Evolutionary conservation across 2,888 invertebrate genomes (phyloP).

Genomic region (Lasioglossum zephyrum): DNA sequence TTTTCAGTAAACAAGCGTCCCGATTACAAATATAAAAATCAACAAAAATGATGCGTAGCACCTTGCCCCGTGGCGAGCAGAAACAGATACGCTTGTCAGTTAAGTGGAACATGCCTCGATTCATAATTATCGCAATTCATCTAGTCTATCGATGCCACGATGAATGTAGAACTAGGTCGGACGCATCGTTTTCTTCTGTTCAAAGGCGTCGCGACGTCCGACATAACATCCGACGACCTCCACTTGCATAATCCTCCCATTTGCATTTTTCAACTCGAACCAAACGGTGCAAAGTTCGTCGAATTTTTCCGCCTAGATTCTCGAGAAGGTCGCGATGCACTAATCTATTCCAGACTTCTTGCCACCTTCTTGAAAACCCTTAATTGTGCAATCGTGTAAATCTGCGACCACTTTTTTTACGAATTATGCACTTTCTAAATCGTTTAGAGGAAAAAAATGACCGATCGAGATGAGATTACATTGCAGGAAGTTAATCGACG

Average conservation of each 20-base stretch:
- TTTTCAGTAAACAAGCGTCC: not conserved
- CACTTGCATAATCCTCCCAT: not conserved
- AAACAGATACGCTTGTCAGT: not conserved
- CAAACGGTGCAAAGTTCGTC: conserved; percentile 30
- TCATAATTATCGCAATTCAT: conserved; percentile 12
- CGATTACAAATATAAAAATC: not conserved
- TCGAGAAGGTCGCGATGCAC: not conserved
- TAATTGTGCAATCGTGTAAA: not conserved
- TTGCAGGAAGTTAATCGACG: not conserved
- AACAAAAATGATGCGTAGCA: not conserved
- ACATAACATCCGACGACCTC: conserved; percentile 8
- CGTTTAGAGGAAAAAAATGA: not conserved
- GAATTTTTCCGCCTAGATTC: conserved; percentile 44
- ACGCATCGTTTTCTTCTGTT: conserved; percentile 2
- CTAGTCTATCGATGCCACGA: not conserved
- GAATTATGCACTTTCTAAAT: conserved; percentile 16
- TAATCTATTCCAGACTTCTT: not conserved
- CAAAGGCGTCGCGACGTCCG: not conserved
- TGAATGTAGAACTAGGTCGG: conserved; percentile 21
- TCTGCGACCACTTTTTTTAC: not conserved
- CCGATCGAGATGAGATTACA: not conserved
- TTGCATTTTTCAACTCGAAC: not conserved
- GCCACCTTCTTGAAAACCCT: not conserved
- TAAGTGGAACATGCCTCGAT: conserved; percentile 13
- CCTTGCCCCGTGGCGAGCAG: not conserved